phyloP scores from a whole-genome alignment of 2,888 invertebrate genomes.

The Trichogramma dendrolimi region DNA sequence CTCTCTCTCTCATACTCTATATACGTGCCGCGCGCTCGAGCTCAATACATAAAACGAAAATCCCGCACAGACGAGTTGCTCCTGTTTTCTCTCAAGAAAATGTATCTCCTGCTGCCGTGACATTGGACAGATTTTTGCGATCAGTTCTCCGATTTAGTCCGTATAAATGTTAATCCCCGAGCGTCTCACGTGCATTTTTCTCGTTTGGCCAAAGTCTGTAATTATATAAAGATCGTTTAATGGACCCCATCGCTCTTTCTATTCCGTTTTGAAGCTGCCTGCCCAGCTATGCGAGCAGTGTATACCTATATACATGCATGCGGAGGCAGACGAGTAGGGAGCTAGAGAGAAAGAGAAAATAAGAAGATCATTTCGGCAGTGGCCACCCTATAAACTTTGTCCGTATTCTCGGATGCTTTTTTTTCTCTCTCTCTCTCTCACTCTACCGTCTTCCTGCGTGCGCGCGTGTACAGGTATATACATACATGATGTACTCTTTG shows the following conservation, averaged over 20 bases:
- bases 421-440: background rate
- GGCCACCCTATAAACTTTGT: slow-evolving; percentile 12
- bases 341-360: slow-evolving; percentile 7
- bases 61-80: slow-evolving; percentile 14
- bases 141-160: too few relatives aligned
- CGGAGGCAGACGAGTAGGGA: background rate
- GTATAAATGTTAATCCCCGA: slow-evolving; percentile 40
- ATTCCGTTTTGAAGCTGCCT: slow-evolving; percentile 15
- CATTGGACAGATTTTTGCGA: too few relatives aligned
- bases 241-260: slow-evolving; percentile 40
- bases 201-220: slow-evolving; percentile 38
- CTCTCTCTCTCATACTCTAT: slow-evolving; percentile 2
- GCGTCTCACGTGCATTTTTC: slow-evolving; percentile 31
- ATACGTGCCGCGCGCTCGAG: slow-evolving; percentile 15
- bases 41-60: slow-evolving; percentile 6
- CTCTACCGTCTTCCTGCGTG: too few relatives aligned
- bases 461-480: too few relatives aligned
- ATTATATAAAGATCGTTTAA: slow-evolving; percentile 46
- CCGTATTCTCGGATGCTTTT: background rate
- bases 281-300: too few relatives aligned
- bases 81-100: slow-evolving; percentile 7
- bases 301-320: too few relatives aligned
- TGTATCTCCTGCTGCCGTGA: background rate
- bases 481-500: too few relatives aligned
- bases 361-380: background rate